A percentile compares a stretch with the other conserved stretches of the same genome.
These are phyloP conservation scores for Lucifuga dentata DNA, from an alignment of 2,113 vertebrate genomes.

Conservation along the genomic window DNA sequence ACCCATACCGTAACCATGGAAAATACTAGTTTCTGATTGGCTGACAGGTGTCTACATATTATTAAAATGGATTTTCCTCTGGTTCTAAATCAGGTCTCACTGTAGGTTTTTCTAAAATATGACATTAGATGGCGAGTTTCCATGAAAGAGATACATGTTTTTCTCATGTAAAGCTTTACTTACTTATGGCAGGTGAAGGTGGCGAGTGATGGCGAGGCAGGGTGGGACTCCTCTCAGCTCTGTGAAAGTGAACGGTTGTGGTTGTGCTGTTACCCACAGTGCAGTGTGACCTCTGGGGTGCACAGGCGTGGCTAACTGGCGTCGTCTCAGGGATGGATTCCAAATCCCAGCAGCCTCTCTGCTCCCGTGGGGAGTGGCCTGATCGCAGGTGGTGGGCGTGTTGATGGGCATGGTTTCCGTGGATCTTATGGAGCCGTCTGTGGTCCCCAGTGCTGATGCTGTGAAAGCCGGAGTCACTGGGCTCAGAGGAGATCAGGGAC, in stretches of 20 bases:
- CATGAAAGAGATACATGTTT: too few species aligned
- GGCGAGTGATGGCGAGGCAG: constrained; percentile 59
- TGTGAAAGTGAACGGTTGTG: constrained; percentile 75
- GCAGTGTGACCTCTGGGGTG: constrained; percentile 55
- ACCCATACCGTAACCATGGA: too few species aligned
- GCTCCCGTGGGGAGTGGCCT: constrained; percentile 70
- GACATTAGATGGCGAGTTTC: background rate
- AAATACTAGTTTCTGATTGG: too few species aligned
- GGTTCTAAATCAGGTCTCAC: too few species aligned
- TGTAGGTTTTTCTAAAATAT: background rate
- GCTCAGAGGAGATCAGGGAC: constrained; percentile 72
- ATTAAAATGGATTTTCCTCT: too few species aligned
- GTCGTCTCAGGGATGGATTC: constrained; percentile 80
- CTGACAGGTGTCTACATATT: too few species aligned
- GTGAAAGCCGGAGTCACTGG: constrained; percentile 77
- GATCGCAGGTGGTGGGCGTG: constrained; percentile 53
- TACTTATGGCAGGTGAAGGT: constrained; percentile 48
- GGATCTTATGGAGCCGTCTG: constrained; percentile 73
- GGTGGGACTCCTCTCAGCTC: constrained; percentile 74
- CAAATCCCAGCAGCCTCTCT: constrained; percentile 79
- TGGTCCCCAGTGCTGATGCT: constrained; percentile 75
- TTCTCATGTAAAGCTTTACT: constrained; percentile 7
- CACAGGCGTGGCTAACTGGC: constrained; percentile 40
- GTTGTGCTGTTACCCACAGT: constrained; percentile 74
- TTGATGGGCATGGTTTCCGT: constrained; percentile 57